Conservation (phyloP, 2,888 invertebrate genomes). For the Fissipunctia ypsillon region DNA sequence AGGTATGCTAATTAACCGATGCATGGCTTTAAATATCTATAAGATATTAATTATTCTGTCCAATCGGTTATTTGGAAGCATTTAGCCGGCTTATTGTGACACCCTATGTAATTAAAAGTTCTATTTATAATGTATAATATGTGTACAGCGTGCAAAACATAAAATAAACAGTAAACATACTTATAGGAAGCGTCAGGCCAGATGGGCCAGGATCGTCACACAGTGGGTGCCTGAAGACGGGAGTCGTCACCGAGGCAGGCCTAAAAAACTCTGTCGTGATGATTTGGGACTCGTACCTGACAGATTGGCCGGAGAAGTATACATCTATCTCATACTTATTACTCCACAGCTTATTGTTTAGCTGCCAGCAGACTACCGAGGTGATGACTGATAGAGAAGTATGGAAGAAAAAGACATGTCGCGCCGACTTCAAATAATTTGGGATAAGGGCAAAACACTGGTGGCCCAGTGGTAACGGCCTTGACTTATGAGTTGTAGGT, state of each 20-base stretch:
- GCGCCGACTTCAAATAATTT: neutral
- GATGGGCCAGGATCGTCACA: neutral
- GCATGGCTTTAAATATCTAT: neutral
- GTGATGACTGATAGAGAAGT: neutral
- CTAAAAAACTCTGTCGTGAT: neutral
- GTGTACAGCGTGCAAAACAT: neutral
- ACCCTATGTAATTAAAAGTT: no score
- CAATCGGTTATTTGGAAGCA: neutral
- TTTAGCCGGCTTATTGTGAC: no score
- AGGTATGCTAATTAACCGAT: neutral
- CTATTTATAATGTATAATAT: no score
- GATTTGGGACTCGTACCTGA: neutral
- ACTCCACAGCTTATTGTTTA: neutral
- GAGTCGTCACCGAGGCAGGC: neutral
- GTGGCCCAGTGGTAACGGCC: no score
- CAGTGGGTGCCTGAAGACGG: neutral
- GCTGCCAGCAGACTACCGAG: neutral
- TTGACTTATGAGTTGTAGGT: no score
- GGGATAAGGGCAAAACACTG: neutral
- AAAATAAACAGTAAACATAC: neutral
- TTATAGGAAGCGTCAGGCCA: neutral
- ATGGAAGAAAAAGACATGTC: neutral
- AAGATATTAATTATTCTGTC: neutral
- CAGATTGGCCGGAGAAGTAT: neutral
- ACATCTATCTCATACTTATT: neutral